phyloP scores from a whole-genome alignment of 2,888 invertebrate species.

The Anorthoa munda region DNA sequence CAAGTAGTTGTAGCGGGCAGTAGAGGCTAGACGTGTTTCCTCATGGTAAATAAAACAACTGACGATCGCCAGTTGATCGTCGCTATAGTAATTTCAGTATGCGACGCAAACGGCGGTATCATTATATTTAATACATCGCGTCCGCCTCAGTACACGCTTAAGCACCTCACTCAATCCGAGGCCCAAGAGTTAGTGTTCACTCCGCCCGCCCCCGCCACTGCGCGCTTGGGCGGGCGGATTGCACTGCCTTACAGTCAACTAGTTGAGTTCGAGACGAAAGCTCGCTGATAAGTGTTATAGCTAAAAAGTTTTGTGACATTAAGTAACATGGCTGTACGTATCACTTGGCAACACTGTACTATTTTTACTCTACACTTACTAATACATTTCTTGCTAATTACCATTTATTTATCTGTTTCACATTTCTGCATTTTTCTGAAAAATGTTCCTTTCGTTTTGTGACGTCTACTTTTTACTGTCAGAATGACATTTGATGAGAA shows the following conservation, averaged over 20 bases:
- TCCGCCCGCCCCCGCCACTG: conserved; percentile 82
- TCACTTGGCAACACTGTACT: conserved; percentile 53
- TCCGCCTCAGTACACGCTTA: background rate
- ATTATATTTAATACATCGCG: background rate
- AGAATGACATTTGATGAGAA: background rate
- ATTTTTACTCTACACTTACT: conserved; percentile 35
- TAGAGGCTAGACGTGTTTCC: background rate
- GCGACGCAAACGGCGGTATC: background rate
- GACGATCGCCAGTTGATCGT: no score
- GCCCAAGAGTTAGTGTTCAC: conserved; percentile 60
- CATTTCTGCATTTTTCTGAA: background rate
- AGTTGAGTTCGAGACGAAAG: conserved; percentile 80
- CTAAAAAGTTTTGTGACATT: conserved; percentile 73
- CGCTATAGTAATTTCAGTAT: background rate
- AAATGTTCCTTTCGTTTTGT: background rate
- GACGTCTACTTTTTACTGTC: background rate
- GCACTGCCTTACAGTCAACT: conserved; percentile 79
- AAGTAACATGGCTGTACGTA: conserved; percentile 86
- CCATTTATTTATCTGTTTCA: background rate
- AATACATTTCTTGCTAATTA: conserved; percentile 25
- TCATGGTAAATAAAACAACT: background rate
- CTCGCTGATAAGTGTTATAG: conserved; percentile 79
- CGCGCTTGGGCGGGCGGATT: conserved; percentile 84
- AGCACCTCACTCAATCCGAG: background rate
- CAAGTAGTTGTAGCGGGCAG: no score